These are phyloP conservation scores for Protobothrops mucrosquamatus DNA, from an alignment of 2,113 vertebrate species.

Conservation along the genomic window DNA sequence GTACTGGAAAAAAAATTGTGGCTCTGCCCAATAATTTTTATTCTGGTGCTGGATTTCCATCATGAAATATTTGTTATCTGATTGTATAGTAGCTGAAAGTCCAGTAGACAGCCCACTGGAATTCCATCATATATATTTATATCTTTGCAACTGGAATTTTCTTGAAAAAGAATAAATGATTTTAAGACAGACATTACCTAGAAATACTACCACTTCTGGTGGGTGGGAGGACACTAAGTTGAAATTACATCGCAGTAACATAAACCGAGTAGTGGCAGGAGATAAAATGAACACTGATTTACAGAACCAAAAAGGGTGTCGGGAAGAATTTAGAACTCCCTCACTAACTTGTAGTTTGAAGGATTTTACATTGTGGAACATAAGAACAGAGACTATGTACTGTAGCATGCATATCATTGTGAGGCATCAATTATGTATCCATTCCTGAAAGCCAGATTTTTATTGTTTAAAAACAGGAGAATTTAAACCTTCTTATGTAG, in stretches of 20 bases:
- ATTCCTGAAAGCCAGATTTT: neutral
- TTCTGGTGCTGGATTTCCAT: neutral
- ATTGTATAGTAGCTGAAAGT: neutral
- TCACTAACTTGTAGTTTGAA: neutral
- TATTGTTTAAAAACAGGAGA: neutral
- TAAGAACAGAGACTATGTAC: neutral
- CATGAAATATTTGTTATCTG: neutral
- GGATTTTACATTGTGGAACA: neutral
- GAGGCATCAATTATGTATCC: neutral
- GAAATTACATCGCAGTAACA: neutral
- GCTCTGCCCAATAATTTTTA: neutral
- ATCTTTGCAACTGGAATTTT: neutral
- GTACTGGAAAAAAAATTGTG: neutral
- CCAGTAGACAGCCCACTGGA: neutral
- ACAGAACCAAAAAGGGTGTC: neutral
- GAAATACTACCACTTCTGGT: neutral
- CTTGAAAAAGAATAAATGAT: neutral
- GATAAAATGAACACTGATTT: neutral
- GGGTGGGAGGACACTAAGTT: neutral
- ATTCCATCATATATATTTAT: neutral
- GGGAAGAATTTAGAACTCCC: neutral
- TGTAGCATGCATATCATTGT: neutral
- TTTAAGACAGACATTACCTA: neutral
- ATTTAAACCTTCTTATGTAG: neutral
- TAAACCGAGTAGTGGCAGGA: neutral